Conservation (phyloP, 2,113 vertebrate species). For the Chlorodrepanis virens region DNA sequence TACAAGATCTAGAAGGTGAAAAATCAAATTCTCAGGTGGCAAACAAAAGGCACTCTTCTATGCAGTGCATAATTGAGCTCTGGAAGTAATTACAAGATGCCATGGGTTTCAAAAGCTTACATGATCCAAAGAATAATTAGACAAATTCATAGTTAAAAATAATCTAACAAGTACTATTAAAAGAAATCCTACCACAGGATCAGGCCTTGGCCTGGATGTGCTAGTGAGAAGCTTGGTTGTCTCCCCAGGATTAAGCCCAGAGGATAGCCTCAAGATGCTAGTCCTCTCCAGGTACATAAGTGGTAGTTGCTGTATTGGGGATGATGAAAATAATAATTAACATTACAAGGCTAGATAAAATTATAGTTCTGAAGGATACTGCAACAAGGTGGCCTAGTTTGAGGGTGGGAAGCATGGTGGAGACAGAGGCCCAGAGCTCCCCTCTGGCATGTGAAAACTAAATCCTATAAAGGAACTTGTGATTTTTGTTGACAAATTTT, state of each 20-base stretch:
- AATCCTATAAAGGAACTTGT: background rate
- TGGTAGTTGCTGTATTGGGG: background rate
- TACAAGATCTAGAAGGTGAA: background rate
- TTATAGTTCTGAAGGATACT: background rate
- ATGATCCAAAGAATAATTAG: conserved; percentile 1
- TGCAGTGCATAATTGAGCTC: background rate
- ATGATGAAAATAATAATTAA: conserved; percentile 18
- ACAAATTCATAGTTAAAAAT: background rate
- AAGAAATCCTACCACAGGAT: background rate
- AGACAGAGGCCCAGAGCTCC: background rate
- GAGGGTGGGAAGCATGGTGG: background rate
- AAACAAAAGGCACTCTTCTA: background rate
- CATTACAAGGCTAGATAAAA: background rate
- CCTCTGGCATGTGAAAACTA: background rate
- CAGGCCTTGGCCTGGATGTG: background rate
- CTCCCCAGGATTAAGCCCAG: background rate
- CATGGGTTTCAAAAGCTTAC: background rate
- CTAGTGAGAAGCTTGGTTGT: background rate
- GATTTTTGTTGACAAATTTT: background rate
- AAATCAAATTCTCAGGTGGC: background rate
- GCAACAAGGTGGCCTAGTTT: background rate
- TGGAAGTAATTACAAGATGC: background rate
- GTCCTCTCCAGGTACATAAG: background rate
- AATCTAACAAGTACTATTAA: background rate
- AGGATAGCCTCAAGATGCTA: background rate